Base-by-base conservation (phyloP, 2,113 vertebrate species). In the Callipepla squamata region DNA sequence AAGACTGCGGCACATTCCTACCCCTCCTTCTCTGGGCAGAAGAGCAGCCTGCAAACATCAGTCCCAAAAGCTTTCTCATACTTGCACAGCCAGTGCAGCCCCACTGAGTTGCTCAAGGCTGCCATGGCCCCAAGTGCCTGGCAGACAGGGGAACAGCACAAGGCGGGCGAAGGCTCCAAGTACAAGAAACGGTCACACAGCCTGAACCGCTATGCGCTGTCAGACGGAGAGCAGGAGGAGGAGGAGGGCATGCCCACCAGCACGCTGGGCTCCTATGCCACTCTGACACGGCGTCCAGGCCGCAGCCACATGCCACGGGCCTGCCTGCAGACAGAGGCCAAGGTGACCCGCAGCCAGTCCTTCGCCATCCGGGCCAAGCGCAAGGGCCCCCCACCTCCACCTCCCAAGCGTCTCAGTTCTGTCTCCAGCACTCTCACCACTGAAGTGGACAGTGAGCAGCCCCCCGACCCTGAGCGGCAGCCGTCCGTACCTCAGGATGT, bases 211-310 rank as follows among this genome's bases (percentile, higher is more conserved):
- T 98, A 98, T 0, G 98, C 98, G 0, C 93, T 99, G 57, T 98
- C 98, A 0, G 99, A 99, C 0, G 99, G 98, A 2, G 99, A 99
- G 44, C 94, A 97, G 0, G 99, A 99, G 4, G 97, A 96, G 38
- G 99, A 99, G 21, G 98, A 98, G 0, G 98, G 98, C 80, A 96
- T 9, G 11, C 50, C 95, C 6, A 94, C 92, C 9, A 98, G 97
- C 38, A 94, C 97, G 22, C 79, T 99, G 86, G 97, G 98, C 19
- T 98, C 98, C 8, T 99, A 99, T 0, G 98, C 99, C 85, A 99
- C 99, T 1, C 93, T 99, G 28, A 99, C 98, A 0, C 95, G 98
- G 85, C 96, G 98, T n/a, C 98, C 98, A 0, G 98, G 98, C 42
- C 98, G 98, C 70, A 98, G 98, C 75, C 89, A 98, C 59, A 96